A percentile compares a stretch with the other conserved stretches of the same genome.
phyloP scores from a whole-genome alignment of 35 echinoderm and acorn worm genomes.

The Heliocidaris erythrogramma region DNA sequence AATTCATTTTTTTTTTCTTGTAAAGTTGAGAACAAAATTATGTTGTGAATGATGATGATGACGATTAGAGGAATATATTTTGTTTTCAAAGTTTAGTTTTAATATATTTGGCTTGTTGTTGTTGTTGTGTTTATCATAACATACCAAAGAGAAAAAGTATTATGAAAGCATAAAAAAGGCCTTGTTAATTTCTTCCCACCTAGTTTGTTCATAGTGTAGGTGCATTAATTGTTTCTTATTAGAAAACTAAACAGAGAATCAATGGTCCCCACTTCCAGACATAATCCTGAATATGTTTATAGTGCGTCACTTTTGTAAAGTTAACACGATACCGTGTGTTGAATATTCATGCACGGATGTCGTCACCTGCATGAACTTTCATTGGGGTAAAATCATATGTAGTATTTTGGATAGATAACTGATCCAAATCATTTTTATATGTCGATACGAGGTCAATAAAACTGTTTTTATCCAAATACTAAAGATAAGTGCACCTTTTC shows the following conservation, averaged over 20 bases:
- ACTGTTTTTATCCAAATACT: not conserved
- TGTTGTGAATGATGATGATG: conserved; percentile 6
- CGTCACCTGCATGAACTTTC: not conserved
- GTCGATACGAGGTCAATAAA: not conserved
- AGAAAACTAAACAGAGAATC: not conserved
- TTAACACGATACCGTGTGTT: not conserved
- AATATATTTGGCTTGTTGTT: conserved; percentile 50
- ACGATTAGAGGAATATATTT: conserved; percentile 27
- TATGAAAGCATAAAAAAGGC: conserved; percentile 7
- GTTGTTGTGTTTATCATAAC: not conserved
- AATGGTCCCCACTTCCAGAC: not conserved
- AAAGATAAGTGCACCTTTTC: not conserved
- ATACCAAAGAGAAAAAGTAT: conserved; percentile 48
- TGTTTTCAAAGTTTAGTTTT: conserved; percentile 28
- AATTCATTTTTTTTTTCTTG: not conserved
- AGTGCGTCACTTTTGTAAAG: not conserved
- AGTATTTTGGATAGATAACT: too few species aligned
- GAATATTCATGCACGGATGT: not conserved
- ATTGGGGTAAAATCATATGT: too few species aligned
- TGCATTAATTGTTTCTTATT: not conserved
- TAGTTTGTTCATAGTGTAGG: not conserved
- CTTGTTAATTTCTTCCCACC: conserved; percentile 46
- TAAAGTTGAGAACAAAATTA: conserved; percentile 19
- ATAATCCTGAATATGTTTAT: not conserved
- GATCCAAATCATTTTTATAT: not conserved